These are phyloP conservation scores for Lasioglossum albipes DNA, from an alignment of 1,140 invertebrate species.

Conservation along the genomic window DNA sequence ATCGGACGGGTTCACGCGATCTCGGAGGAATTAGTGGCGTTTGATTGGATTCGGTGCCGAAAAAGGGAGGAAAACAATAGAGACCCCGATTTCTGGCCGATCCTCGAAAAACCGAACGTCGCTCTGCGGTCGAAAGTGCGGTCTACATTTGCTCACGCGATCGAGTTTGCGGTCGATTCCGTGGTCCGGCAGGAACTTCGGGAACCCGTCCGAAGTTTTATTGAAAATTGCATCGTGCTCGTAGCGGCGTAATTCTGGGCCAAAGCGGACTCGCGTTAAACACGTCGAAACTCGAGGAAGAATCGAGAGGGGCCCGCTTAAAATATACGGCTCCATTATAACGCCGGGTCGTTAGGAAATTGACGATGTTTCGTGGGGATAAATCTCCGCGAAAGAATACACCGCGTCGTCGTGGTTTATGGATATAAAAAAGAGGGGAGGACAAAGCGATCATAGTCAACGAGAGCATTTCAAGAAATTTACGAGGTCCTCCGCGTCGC, in stretches of 20 bases:
- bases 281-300: slow-evolving; percentile 8
- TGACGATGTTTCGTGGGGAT: slow-evolving; percentile 26
- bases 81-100: not conserved
- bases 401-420: slow-evolving; percentile 18
- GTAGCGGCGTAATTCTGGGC: not conserved
- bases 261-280: not conserved
- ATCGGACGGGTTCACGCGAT: not conserved
- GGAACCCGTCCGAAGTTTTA: not conserved
- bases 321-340: slow-evolving; percentile 28
- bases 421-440: slow-evolving; percentile 23
- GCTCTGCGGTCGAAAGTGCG: slow-evolving; percentile 7
- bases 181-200: not conserved
- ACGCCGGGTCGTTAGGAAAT: slow-evolving; percentile 36
- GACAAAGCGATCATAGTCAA: slow-evolving; percentile 42
- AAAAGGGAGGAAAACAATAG: not conserved
- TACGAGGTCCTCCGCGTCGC: slow-evolving; percentile 14
- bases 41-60: not conserved
- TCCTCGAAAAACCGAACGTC: not conserved
- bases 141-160: not conserved
- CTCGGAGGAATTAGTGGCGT: not conserved
- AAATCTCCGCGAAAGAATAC: slow-evolving; percentile 35
- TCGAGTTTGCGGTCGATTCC: slow-evolving; percentile 22
- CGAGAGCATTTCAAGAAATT: slow-evolving; percentile 37
- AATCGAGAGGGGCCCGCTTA: not conserved
- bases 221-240: not conserved